Base-by-base conservation (phyloP, 2,797 vertebrate species). In the Gephyroberyx darwinii region DNA sequence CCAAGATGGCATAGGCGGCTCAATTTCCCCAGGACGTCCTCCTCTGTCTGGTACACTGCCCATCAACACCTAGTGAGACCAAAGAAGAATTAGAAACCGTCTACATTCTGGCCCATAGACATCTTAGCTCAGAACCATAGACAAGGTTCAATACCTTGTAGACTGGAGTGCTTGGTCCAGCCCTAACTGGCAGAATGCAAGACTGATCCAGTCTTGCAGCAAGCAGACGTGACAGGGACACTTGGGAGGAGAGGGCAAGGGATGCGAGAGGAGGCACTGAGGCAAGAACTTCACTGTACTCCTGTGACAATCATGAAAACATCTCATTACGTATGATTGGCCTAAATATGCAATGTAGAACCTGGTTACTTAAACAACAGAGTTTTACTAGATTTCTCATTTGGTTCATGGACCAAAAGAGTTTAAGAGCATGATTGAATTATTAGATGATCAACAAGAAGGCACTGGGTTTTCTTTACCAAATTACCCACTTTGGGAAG, bases 21-120 rank as follows among this genome's bases (percentile, higher is more conserved):
- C 96, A 1, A 98, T 93, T 85, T 97, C 96, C 52, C 92, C 90
- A 0, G 96, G 96, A 5, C 95, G 92, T 3, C 96, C 96, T 33
- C 96, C 96, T 77, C 96, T 93, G 89, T 97, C 95, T 1, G 96
- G 96, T 7, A 98, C 95, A 0, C 73, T 78, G 33, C 95, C 95
- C 95, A 96, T 97, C 37, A 94, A 72, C 8, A 85, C 88, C 96
- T 97, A 81, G 9, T 22, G 16, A 62, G 12, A 73, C 5, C 47
- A 74, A 48, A 78, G 2, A 31, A 47, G 2, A 31, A 47, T 63
- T 6, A 39, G 2, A 68, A 30, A 63, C 10, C 8, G 37, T 43
- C 7, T 51, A 5, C 33, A 17, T 13, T 61, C n/a, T 43, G 19
- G 55, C 12, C 7, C 45, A n/a, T 0, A 50, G 6, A 31, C 0